Conservation (phyloP, 2,888 invertebrate genomes). For the Tinea trinotella region DNA sequence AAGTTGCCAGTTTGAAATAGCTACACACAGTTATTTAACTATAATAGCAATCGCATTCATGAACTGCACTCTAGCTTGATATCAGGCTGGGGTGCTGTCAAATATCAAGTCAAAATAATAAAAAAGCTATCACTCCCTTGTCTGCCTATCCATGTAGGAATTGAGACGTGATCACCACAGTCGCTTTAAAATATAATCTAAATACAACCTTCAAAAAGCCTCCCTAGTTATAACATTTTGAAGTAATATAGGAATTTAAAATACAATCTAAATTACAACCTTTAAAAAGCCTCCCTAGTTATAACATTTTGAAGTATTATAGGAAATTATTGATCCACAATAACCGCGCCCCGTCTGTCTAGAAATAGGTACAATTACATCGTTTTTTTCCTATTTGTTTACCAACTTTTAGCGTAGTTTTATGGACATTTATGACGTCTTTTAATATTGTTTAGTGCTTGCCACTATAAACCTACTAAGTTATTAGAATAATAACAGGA, state of each 20-base stretch:
- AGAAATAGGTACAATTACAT: not conserved
- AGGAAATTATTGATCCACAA: not conserved
- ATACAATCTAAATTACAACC: too few relatives aligned
- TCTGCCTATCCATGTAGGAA: too few relatives aligned
- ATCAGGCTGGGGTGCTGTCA: too few relatives aligned
- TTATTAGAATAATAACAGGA: not conserved
- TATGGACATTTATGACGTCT: not conserved
- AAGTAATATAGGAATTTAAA: not conserved
- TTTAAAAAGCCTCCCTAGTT: not conserved
- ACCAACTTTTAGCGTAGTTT: not conserved
- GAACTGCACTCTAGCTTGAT: too few relatives aligned
- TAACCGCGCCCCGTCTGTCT: not conserved
- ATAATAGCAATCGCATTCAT: too few relatives aligned
- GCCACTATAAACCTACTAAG: not conserved
- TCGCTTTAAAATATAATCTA: too few relatives aligned
- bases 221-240: not conserved
- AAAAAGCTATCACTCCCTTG: too few relatives aligned
- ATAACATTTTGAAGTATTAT: not conserved
- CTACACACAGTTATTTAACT: too few relatives aligned
- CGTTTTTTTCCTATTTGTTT: not conserved
- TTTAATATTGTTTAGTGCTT: not conserved
- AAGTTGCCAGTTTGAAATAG: too few relatives aligned
- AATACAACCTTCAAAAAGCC: not conserved
- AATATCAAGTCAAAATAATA: too few relatives aligned
- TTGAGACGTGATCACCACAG: too few relatives aligned